Percentiles rank a stretch among this genome's conserved stretches.
Conservation (phyloP, 1,140 invertebrate species). For the Chionoecetes opilio region DNA sequence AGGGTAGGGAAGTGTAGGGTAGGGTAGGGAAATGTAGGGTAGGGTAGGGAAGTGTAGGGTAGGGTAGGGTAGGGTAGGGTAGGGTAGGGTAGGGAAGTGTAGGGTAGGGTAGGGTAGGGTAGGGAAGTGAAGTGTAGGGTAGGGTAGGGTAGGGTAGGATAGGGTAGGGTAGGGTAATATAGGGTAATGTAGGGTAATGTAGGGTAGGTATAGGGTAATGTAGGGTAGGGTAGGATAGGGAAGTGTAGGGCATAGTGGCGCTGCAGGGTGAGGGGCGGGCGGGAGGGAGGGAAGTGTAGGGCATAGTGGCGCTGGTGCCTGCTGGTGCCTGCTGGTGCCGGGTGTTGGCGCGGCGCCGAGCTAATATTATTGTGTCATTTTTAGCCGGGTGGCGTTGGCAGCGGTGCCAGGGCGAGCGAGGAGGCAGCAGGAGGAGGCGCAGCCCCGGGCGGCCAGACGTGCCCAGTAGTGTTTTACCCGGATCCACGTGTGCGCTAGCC, state of each 20-base stretch:
- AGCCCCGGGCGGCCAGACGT: slow-evolving; percentile 83
- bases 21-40: background rate
- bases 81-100: background rate
- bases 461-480: slow-evolving; percentile 85
- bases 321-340: slow-evolving; percentile 50
- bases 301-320: slow-evolving; percentile 36
- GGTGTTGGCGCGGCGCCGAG: slow-evolving; percentile 73
- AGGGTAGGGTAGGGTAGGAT: background rate
- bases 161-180: background rate
- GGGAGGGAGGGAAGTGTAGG: slow-evolving; percentile 23
- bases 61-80: background rate
- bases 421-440: slow-evolving; percentile 50
- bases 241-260: background rate
- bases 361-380: slow-evolving; percentile 81
- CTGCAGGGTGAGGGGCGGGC: background rate
- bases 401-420: slow-evolving; percentile 65
- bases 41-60: background rate
- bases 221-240: background rate
- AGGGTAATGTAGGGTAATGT: background rate
- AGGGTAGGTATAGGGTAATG: background rate
- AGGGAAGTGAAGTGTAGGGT: too few species aligned
- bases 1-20: background rate
- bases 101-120: too few species aligned
- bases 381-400: slow-evolving; percentile 81
- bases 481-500: slow-evolving; percentile 85